phyloP scores from a whole-genome alignment of 2,797 vertebrate genomes.

The Gorsachius magnificus region DNA sequence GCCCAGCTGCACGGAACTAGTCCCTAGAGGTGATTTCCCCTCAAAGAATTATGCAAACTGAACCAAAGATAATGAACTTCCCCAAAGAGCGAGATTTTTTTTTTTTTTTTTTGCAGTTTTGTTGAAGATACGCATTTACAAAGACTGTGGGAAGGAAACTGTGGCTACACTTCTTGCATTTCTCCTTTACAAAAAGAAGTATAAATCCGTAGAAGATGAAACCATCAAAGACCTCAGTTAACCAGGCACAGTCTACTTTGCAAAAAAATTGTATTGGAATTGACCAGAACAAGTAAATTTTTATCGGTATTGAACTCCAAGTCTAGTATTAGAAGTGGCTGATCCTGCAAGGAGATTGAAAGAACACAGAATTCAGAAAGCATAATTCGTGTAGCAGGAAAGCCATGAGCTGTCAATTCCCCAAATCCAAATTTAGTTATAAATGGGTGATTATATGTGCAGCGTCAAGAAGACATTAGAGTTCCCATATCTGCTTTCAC shows the following conservation, averaged over 20 bases:
- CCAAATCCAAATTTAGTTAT: background rate
- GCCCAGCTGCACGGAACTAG: background rate
- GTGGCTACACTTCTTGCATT: background rate
- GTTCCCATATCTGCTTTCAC: background rate
- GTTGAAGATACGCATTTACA: background rate
- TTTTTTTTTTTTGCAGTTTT: background rate
- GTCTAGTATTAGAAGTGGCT: background rate
- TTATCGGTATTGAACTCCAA: background rate
- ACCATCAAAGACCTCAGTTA: background rate
- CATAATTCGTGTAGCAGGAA: background rate
- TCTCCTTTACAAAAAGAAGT: background rate
- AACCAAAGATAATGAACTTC: background rate
- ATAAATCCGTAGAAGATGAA: background rate
- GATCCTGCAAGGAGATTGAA: background rate
- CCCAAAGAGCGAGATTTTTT: background rate
- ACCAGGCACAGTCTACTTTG: background rate
- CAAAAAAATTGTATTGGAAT: background rate
- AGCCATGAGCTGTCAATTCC: background rate
- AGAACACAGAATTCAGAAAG: background rate
- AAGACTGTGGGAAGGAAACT: background rate
- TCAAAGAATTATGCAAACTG: background rate
- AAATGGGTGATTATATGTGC: accelerated
- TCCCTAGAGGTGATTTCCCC: conserved; percentile 6
- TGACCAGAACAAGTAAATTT: background rate
- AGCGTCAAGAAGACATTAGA: background rate